Base-by-base conservation (phyloP, 2,888 invertebrate genomes). In the Acleris holmiana region DNA sequence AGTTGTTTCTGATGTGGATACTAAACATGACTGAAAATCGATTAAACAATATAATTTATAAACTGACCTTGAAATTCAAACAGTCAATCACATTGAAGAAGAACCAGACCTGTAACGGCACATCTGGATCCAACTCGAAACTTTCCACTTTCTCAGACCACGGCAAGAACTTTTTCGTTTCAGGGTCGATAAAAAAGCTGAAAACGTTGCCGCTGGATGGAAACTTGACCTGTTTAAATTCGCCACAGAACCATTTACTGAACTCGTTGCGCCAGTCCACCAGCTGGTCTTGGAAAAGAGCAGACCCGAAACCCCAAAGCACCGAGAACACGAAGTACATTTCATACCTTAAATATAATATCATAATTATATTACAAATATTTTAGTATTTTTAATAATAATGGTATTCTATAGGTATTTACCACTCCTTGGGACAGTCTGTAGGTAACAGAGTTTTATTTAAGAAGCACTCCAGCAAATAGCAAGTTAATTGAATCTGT, bases 221-320 rank as follows among this genome's bases (percentile, higher is more conserved):
- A 86, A 98, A 98, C 85, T 97, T 97, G 25, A 99, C 94, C 0
- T 96, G 94, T 86, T 98, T 98, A 84, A 98, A 99, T 88, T 99
- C 99, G 70, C 96, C 96, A 19, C 94, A 93, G 94, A 98, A 99
- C 98, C 98, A 99, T 85, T 98, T 98, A 79, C 96, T 97, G 84
- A 99, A 99, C 80, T 99, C 99, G 73, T 96, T 96, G 49, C 98
- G 94, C 95, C 98, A 97, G 83, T 99, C 98, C 4, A 96, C 94
- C 48, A 98, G 91, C 93, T 98, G 96, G 90, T 98, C 98, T 93
- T 98, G 98, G 85, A 97, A 98, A 64, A 97, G 94, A 0, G 96
- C 95, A 0, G 98, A 98, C 1, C 99, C 99, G 79, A 99, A 99
- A 0, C 98, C 97, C 98, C 99, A 99, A 23, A 98, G 94, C 61